Base-by-base conservation (phyloP, 2,113 vertebrate genomes). In the Corythoichthys haematopterus region DNA sequence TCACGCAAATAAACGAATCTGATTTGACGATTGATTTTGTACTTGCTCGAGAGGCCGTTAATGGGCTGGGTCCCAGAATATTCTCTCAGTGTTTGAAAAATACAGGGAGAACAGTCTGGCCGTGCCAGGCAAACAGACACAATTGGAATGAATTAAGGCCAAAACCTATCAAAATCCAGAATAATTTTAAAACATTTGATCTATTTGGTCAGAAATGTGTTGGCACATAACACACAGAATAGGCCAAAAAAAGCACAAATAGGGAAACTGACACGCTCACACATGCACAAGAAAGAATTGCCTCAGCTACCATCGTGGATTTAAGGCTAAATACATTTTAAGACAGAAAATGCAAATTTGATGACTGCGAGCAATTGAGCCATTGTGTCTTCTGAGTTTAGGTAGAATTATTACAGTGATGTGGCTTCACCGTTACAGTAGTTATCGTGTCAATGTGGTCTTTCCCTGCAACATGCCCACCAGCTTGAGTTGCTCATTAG, bases 401-500 rank as follows among this genome's bases (percentile, higher is more conserved):
- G 51, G 1, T 63, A 55, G 15, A 53, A 64, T 10, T 5, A 35
- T 2, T 47, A 45, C 28, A 67, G 52, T 38, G n/a, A 73, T 9
- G 56, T 43, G 14, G 40, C 10, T 46, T 2, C 33, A 56, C 55
- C 2, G n/a, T 9, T 45, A 57, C 6, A 43, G 40, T 43, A 43
- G 16, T 62, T 13, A 37, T 35, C 6, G 40, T 28, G n/a, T 45
- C 60, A 28, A 46, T 4, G 56, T 1, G 33, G 60, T 51, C 13
- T 51, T 69, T 56, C n/a, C 8, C 52, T 8, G 48, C 40, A 43
- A 15, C 40, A 43, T 47, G 45, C 43, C 66, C 68, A 69, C 72
- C 63, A 71, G 40, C 58, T 40, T 46, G 40, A 52, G 2, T 33
- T 46, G 46, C 65, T 70, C 67, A 61, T 78, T 77, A 69, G 68